phyloP scores from a whole-genome alignment of 2,888 invertebrate genomes.

The Lottia scabra region DNA sequence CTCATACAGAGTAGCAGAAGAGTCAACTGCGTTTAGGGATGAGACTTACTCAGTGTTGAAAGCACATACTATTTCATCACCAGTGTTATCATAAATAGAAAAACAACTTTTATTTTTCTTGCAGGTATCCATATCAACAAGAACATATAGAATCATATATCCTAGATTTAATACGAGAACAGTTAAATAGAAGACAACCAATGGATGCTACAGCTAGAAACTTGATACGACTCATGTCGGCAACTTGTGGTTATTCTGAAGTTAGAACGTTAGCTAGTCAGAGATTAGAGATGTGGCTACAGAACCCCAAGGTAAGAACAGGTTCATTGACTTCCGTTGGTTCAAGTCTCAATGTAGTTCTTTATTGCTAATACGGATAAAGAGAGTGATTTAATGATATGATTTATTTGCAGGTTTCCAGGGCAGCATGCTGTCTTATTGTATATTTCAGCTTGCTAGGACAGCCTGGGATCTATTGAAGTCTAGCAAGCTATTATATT shows the following conservation, averaged over 20 bases:
- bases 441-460: slow-evolving; percentile 76
- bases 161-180: slow-evolving; percentile 88
- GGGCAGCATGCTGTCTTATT: background rate
- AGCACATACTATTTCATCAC: too few relatives aligned
- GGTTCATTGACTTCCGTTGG: too few relatives aligned
- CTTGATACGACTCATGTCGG: slow-evolving; percentile 85
- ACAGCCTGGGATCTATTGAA: slow-evolving; percentile 92
- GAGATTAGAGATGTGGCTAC: slow-evolving; percentile 92
- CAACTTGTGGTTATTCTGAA: slow-evolving; percentile 88
- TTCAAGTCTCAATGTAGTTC: too few relatives aligned
- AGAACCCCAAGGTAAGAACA: slow-evolving; percentile 84
- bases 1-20: too few relatives aligned
- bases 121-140: slow-evolving; percentile 75
- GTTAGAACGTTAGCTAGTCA: slow-evolving; percentile 83
- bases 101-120: slow-evolving; percentile 11
- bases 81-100: too few relatives aligned
- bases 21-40: too few relatives aligned
- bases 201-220: slow-evolving; percentile 84
- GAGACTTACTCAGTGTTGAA: too few relatives aligned
- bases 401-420: background rate
- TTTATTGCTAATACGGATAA: too few relatives aligned
- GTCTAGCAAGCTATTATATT: background rate
- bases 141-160: slow-evolving; percentile 85
- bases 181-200: slow-evolving; percentile 86
- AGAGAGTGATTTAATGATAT: too few relatives aligned